Evolutionary conservation across 2,888 invertebrate genomes (phyloP).

Genomic region (Siphlonurus alternatus): DNA sequence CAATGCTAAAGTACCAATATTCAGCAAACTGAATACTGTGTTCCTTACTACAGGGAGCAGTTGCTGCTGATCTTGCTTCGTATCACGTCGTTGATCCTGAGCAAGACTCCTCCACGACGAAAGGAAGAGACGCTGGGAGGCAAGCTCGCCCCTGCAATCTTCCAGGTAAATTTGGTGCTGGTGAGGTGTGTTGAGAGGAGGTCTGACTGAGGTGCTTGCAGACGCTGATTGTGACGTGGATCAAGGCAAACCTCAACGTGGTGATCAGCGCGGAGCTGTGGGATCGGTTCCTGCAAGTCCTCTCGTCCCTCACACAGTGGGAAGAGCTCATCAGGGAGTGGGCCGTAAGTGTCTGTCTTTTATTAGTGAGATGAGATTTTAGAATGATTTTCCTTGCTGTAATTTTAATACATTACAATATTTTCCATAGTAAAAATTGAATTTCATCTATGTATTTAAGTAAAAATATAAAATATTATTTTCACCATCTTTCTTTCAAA

Average conservation of each 20-base stretch:
- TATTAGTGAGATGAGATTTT: background rate
- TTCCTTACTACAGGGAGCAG: constrained; percentile 71
- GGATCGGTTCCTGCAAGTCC: constrained; percentile 80
- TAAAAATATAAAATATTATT: background rate
- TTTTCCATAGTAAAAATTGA: background rate
- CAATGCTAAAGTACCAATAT: too few relatives aligned
- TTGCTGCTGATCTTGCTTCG: constrained; percentile 69
- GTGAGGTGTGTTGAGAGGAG: background rate
- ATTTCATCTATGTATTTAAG: background rate
- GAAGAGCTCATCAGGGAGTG: constrained; percentile 90
- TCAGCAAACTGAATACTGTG: too few relatives aligned
- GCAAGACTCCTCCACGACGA: constrained; percentile 56
- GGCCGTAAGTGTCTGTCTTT: constrained; percentile 50
- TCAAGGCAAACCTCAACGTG: constrained; percentile 90
- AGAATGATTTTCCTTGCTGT: background rate
- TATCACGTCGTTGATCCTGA: constrained; percentile 78
- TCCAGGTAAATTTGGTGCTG: constrained; percentile 34
- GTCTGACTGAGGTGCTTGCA: constrained; percentile 35
- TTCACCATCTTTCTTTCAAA: too few relatives aligned
- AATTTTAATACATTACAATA: background rate
- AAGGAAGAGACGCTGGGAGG: constrained; percentile 55
- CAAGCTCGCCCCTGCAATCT: constrained; percentile 66
- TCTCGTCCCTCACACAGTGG: constrained; percentile 80
- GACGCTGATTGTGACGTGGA: constrained; percentile 95
- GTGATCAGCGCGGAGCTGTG: constrained; percentile 75